Evolutionary conservation across 2,113 vertebrate genomes (phyloP).

Genomic region (Hypomesus transpacificus): DNA sequence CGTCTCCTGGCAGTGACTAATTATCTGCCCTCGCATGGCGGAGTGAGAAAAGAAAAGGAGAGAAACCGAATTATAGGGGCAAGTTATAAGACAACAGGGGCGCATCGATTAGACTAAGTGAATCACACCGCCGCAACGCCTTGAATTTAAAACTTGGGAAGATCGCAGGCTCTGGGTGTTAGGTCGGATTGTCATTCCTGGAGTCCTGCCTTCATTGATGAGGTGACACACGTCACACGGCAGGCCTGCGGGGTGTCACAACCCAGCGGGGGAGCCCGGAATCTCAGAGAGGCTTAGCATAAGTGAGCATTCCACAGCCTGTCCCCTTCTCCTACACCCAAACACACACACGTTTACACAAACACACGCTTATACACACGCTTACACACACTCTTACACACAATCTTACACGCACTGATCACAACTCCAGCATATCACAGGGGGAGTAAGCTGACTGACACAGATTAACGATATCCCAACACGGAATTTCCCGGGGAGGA

Average conservation of each 20-base stretch:
- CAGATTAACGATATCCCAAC: conserved; percentile 26
- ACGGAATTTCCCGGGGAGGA: conserved; percentile 32
- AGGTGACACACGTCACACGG: conserved; percentile 40
- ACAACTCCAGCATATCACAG: conserved; percentile 24
- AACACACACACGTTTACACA: conserved; percentile 3
- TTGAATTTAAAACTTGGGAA: conserved; percentile 62
- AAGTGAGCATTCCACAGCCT: conserved; percentile 54
- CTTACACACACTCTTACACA: neutral
- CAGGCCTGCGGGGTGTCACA: conserved; percentile 49
- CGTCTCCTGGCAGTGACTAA: conserved; percentile 53
- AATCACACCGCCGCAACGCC: conserved; percentile 54
- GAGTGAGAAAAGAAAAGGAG: conserved; percentile 60
- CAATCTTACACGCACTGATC: conserved; percentile 25
- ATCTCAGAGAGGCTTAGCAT: conserved; percentile 54
- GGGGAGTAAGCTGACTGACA: conserved; percentile 22
- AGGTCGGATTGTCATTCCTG: conserved; percentile 44
- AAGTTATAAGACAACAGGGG: conserved; percentile 62
- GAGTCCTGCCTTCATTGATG: conserved; percentile 43
- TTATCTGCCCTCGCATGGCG: conserved; percentile 55
- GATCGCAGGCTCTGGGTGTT: conserved; percentile 48
- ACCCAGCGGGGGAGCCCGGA: conserved; percentile 40
- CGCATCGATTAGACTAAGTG: conserved; percentile 65
- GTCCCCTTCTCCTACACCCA: conserved; percentile 24
- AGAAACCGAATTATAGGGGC: conserved; percentile 50
- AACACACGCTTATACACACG: conserved; percentile 27